Evolutionary conservation across 2,888 invertebrate genomes (phyloP).

Genomic region (Lepidochitona cinerea): DNA sequence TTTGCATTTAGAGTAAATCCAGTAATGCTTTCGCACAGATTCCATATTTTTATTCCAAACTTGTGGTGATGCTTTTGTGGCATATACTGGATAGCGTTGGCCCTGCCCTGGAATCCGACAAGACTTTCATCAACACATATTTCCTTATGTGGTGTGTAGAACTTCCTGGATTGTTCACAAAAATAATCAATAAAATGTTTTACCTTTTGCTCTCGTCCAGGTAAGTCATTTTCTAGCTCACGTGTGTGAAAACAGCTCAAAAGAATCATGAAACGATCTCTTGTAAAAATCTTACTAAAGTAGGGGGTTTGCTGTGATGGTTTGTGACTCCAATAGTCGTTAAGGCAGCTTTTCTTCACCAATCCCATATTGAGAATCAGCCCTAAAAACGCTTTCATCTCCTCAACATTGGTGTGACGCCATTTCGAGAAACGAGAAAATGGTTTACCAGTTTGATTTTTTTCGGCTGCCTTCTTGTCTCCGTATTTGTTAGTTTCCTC

Average conservation of each 20-base stretch:
- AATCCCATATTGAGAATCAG: not conserved
- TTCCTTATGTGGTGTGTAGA: no score
- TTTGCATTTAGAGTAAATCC: no score
- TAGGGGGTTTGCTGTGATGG: not conserved
- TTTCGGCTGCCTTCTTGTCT: not conserved
- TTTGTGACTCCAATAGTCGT: not conserved
- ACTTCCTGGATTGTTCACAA: no score
- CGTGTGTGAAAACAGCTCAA: not conserved
- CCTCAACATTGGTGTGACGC: not conserved
- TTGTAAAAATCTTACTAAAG: not conserved
- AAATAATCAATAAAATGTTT: no score
- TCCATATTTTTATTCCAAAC: no score
- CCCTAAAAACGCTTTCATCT: not conserved
- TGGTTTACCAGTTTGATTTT: not conserved
- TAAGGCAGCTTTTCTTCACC: not conserved
- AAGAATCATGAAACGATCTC: not conserved
- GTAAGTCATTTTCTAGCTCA: no score
- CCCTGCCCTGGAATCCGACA: no score
- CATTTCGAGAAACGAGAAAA: not conserved
- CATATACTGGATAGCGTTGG: no score
- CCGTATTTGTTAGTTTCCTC: not conserved
- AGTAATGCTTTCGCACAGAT: no score
- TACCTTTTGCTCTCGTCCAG: no score
- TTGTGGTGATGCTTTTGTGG: no score
- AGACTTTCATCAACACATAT: no score